These are phyloP conservation scores for Ursus arctos DNA, from an alignment of 2,113 vertebrate species.

Conservation along the genomic window DNA sequence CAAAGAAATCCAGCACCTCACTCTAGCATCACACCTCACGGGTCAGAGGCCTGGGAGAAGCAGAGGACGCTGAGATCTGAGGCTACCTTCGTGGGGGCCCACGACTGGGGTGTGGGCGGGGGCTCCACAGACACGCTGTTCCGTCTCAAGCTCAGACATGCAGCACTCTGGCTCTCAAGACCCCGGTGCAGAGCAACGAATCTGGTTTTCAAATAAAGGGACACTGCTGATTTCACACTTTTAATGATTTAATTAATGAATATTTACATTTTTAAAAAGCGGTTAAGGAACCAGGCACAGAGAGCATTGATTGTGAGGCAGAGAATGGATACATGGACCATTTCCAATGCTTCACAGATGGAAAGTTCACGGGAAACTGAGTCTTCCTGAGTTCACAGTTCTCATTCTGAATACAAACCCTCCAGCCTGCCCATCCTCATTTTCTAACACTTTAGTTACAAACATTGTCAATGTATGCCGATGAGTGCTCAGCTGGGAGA, in stretches of 20 bases:
- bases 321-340: conserved; percentile 49
- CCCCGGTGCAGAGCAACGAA: neutral
- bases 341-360: conserved; percentile 84
- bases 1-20: neutral
- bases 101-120: rapidly evolving
- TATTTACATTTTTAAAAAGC: conserved; percentile 76
- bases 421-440: neutral
- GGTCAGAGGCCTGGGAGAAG: neutral
- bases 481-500: neutral
- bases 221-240: neutral
- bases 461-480: neutral
- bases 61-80: neutral
- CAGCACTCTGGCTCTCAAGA: neutral
- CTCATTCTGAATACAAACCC: neutral
- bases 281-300: neutral
- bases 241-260: conserved; percentile 68
- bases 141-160: neutral
- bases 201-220: conserved; percentile 8
- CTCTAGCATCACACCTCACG: neutral
- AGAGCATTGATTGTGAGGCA: conserved; percentile 28
- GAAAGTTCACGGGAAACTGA: conserved; percentile 73
- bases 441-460: neutral
- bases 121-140: neutral
- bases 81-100: neutral
- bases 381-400: neutral